phyloP scores from a whole-genome alignment of 1,140 invertebrate genomes.

The Anastatus disparis region DNA sequence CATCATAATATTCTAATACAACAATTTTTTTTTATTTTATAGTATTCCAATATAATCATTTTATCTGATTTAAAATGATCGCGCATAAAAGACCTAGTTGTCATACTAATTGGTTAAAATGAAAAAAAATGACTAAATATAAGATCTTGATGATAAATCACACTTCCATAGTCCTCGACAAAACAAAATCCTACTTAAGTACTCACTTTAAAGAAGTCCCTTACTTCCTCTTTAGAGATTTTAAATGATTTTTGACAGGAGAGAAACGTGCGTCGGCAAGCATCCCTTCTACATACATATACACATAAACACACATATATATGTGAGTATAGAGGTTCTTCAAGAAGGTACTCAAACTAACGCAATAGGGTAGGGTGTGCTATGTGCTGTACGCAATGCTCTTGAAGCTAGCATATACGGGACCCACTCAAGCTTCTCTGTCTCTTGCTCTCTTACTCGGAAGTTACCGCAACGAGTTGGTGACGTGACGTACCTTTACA shows the following conservation, averaged over 20 bases:
- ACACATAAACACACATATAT: background rate
- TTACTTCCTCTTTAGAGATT: too few relatives aligned
- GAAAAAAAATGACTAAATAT: too few relatives aligned
- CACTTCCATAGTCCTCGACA: background rate
- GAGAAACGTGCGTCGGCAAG: slow-evolving; percentile 1
- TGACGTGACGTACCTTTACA: slow-evolving; percentile 50
- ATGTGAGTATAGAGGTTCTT: background rate
- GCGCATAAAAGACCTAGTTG: too few relatives aligned
- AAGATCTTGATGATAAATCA: background rate
- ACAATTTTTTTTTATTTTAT: too few relatives aligned
- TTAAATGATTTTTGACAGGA: slow-evolving; percentile 24
- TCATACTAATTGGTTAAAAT: too few relatives aligned
- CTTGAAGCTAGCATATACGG: slow-evolving; percentile 31
- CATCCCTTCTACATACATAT: background rate
- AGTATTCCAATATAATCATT: too few relatives aligned
- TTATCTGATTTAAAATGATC: too few relatives aligned
- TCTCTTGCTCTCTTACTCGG: slow-evolving; percentile 46
- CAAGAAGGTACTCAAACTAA: slow-evolving; percentile 43
- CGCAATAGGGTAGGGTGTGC: slow-evolving; percentile 41
- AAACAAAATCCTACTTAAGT: background rate
- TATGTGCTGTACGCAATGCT: too few relatives aligned
- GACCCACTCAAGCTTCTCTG: slow-evolving; percentile 49
- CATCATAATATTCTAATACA: too few relatives aligned
- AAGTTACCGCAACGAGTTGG: slow-evolving; percentile 46
- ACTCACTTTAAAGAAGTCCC: background rate